Base-by-base conservation (phyloP, 1,140 invertebrate genomes). In the Tachypleus tridentatus region DNA sequence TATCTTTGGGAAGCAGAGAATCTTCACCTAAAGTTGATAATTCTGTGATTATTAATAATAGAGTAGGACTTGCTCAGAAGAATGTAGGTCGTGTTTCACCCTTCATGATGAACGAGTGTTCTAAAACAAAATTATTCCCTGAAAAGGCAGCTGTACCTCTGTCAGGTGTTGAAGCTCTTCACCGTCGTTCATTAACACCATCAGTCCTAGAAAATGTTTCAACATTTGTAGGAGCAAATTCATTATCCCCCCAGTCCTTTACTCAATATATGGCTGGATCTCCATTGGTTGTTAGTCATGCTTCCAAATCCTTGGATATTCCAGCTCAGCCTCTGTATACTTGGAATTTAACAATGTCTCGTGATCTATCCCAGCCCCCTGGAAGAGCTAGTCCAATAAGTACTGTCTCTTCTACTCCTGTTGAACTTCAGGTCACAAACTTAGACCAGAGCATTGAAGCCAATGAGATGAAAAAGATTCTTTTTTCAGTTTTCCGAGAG, bases 391-490 rank as follows among this genome's bases (percentile, higher is more conserved):
- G 65, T 58, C 58, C 65, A 64, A 56, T 60, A 61, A 52, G 56
- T 52, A 6, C 61, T 4, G 51, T 51, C 59, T 51, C 51, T 52
- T 58, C 58, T 54, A 60, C 53, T 58, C 80, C 81, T 2, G 82
- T 89, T 11, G 86, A 88, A 74, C 75, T 90, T 4, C 79, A 85
- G 68, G 83, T 89, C 47, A 84, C 86, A 49, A 89, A 89, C 77
- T 77, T 90, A 60, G 88, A 90, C 77, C 85, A 86, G 69, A 86
- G 82, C 66, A 86, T 88, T 68, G 85, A 85, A 72, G 76, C 81
- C 4, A 82, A 82, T 61, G 85, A 88, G 71, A 83, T 89, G 80
- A 84, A 83, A 70, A 81, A 81, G 58, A 82, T 87, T 59, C 75
- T 90, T 4, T 77, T 79, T 50, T 79, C 81, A 52, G 79, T 85